Evolutionary conservation across 2,113 vertebrate genomes (phyloP).

Genomic region (Myotis brandtii): DNA sequence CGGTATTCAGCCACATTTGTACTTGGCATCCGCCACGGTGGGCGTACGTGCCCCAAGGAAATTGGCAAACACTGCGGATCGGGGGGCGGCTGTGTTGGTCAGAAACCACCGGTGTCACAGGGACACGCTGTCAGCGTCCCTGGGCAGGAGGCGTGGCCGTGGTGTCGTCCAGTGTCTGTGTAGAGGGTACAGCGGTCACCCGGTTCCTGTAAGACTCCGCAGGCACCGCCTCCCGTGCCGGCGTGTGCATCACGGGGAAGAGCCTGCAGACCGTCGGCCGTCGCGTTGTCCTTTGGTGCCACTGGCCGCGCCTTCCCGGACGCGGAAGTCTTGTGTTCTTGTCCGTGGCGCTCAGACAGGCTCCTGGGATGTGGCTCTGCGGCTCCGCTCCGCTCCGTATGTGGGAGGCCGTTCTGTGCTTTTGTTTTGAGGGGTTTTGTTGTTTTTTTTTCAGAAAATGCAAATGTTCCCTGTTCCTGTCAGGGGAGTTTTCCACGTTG

Average conservation of each 20-base stretch:
- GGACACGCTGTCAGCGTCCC: too few species aligned
- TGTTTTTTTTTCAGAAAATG: not conserved
- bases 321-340: not conserved
- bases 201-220: too few species aligned
- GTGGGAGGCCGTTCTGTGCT: not conserved
- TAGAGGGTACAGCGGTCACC: too few species aligned
- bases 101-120: not conserved
- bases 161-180: too few species aligned
- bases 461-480: not conserved
- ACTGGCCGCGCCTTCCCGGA: too few species aligned
- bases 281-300: too few species aligned
- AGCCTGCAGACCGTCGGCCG: too few species aligned
- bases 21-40: not conserved
- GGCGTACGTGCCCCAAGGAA: not conserved
- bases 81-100: accelerated
- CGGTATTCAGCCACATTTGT: too few species aligned
- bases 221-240: too few species aligned
- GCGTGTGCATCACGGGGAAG: too few species aligned
- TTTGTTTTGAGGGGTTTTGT: too few species aligned
- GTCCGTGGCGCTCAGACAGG: not conserved
- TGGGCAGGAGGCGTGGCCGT: not conserved
- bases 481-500: not conserved
- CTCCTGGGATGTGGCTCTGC: accelerated
- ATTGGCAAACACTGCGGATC: accelerated
- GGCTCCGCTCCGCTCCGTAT: too few species aligned